phyloP scores from a whole-genome alignment of 1,140 invertebrate species.

The Trichogramma pretiosum region DNA sequence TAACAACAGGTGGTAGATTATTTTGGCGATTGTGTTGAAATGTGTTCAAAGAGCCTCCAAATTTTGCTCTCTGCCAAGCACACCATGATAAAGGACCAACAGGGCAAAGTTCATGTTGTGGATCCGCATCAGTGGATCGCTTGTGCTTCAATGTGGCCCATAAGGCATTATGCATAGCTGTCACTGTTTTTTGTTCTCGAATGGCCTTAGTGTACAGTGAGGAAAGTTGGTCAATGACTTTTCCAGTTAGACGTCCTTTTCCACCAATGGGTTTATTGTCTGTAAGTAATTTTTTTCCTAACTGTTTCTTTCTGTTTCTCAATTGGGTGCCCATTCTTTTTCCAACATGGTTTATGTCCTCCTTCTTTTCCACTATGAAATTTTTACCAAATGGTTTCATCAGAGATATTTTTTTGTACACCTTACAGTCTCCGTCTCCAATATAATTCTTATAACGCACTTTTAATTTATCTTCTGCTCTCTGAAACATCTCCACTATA shows the following conservation, averaged over 20 bases:
- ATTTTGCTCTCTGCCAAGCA: not conserved
- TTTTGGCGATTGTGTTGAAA: not conserved
- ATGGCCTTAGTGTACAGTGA: not conserved
- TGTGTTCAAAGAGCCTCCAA: not conserved
- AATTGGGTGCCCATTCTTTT: slow-evolving; percentile 4
- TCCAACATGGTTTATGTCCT: slow-evolving; percentile 1
- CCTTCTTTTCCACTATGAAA: not conserved
- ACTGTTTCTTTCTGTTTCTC: slow-evolving; percentile 1
- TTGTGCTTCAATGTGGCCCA: not conserved
- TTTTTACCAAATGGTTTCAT: too few relatives aligned
- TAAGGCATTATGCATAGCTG: not conserved
- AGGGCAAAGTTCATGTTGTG: not conserved
- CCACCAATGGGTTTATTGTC: not conserved
- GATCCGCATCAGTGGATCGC: not conserved
- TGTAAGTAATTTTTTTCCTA: not conserved
- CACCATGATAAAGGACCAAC: not conserved
- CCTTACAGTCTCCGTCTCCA: too few relatives aligned
- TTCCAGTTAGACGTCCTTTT: not conserved
- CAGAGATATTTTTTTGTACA: too few relatives aligned
- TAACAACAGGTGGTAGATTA: too few relatives aligned
- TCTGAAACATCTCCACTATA: slow-evolving; percentile 11
- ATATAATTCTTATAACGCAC: too few relatives aligned
- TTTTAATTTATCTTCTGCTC: slow-evolving; percentile 2
- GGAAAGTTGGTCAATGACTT: not conserved
- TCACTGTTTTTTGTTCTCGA: not conserved